Base-by-base conservation (phyloP, 2,888 invertebrate species). In the Pristionchus japonicus region DNA sequence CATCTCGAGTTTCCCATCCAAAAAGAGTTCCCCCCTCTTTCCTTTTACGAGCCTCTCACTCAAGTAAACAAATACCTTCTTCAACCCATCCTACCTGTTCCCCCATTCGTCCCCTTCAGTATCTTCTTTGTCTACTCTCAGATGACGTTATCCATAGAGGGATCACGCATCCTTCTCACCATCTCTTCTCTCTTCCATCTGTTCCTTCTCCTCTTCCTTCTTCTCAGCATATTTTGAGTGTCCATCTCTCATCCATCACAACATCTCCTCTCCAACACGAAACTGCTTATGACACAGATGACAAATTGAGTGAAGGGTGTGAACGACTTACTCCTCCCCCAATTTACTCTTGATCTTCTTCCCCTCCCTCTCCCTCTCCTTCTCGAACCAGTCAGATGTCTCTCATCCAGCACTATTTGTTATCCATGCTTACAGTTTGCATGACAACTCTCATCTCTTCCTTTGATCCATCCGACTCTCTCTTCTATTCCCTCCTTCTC, bases 381-480 rank as follows among this genome's bases (percentile, higher is more conserved):
- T 52, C 57, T 57, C 57, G 57, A 57, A 57, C 57, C 23, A 57
- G 57, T 11, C 43, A 43, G n/a, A n/a, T n/a, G n/a, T n/a, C n/a
- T 67, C 64, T 17, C 31, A 67, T 67, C 31, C 64, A 67, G 34
- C 17, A 31, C 64, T 67, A 3, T 34, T 67, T 67, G 64, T 67
- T 31, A 67, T 57, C 57, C 64, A 67, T 67, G 31, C 64, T 67
- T 31, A 67, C 64, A 67, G 64, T 67, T 67, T 67, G 64, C 64
- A 27, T 67, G 31, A 31, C 64, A 67, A 67, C 64, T 17, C 17
- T 67, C 70, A 4, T 70, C 70, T 77, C 40, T 43, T 43, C 43
- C 77, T 77, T 43, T 77, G 77, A 77, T 77, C 74, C 43, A 40
- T 77, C 77, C 77, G 40, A 9, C 77, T 67, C 77, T 77, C 77